Percentiles rank a stretch among this genome's conserved stretches.
Conservation (phyloP, 2,113 vertebrate species). For the Podarcis cretensis region DNA sequence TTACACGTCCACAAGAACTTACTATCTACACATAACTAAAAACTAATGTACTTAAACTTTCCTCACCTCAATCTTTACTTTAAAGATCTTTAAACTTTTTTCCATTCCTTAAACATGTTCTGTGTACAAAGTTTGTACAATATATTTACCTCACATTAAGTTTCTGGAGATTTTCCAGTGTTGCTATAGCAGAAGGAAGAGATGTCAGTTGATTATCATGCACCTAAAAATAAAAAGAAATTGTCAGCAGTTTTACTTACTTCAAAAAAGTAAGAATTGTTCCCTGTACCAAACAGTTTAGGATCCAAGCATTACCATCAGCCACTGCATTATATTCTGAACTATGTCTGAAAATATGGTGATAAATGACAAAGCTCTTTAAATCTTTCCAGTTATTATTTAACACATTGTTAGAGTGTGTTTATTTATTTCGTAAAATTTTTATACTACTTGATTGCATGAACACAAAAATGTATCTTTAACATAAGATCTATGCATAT, state of each 20-base stretch:
- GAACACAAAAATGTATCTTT: neutral
- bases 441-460: neutral
- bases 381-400: neutral
- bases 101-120: neutral
- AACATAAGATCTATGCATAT: neutral
- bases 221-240: conserved; percentile 78
- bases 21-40: neutral
- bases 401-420: neutral
- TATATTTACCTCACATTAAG: conserved; percentile 81
- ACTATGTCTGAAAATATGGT: neutral
- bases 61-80: too few relatives aligned
- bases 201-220: conserved; percentile 91
- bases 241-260: neutral
- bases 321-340: neutral
- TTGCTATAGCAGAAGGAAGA: conserved; percentile 86
- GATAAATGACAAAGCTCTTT: neutral
- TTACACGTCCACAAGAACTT: neutral
- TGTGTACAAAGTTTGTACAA: rapidly evolving
- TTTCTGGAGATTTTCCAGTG: conserved; percentile 89
- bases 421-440: neutral
- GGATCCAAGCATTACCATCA: neutral
- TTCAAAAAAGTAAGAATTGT: neutral
- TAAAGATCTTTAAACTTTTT: neutral
- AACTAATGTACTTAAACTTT: too few relatives aligned
- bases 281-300: neutral